These are phyloP conservation scores for Scrobipalpa costella DNA, from an alignment of 2,888 invertebrate genomes.

Conservation along the genomic window DNA sequence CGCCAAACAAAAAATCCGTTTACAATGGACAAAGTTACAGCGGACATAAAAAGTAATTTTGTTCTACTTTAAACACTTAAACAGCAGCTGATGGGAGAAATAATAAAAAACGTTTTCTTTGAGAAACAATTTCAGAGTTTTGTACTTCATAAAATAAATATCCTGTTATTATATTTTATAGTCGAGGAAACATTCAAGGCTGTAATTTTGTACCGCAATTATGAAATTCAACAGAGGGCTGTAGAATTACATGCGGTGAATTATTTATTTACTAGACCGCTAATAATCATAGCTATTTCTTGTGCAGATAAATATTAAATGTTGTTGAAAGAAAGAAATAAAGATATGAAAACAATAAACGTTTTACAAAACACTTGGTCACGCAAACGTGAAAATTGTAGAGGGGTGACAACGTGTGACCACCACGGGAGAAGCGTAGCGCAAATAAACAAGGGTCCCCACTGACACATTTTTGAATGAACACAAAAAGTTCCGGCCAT, in stretches of 20 bases:
- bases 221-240: slow-evolving; percentile 29
- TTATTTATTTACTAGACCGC: slow-evolving; percentile 16
- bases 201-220: slow-evolving; percentile 30
- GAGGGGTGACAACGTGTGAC: slow-evolving; percentile 44
- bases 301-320: background rate
- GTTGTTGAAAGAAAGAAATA: background rate
- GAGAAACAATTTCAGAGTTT: slow-evolving; percentile 26
- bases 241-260: slow-evolving; percentile 27
- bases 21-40: slow-evolving; percentile 22
- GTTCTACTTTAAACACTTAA: slow-evolving; percentile 18
- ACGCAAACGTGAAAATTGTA: slow-evolving; percentile 37
- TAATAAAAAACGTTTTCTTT: slow-evolving; percentile 24
- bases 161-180: slow-evolving; percentile 28
- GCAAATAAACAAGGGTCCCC: slow-evolving; percentile 48
- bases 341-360: background rate
- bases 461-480: slow-evolving; percentile 65
- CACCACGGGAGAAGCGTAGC: slow-evolving; percentile 41
- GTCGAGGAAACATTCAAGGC: slow-evolving; percentile 23
- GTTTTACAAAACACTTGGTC: slow-evolving; percentile 31
- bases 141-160: slow-evolving; percentile 29
- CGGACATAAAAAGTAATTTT: slow-evolving; percentile 24
- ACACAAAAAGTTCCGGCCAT: slow-evolving; percentile 50
- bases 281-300: background rate
- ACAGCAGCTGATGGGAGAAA: slow-evolving; percentile 21
- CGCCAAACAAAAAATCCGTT: slow-evolving; percentile 23